phyloP scores from a whole-genome alignment of 2,113 vertebrate species.

The Pygathrix nemaeus region DNA sequence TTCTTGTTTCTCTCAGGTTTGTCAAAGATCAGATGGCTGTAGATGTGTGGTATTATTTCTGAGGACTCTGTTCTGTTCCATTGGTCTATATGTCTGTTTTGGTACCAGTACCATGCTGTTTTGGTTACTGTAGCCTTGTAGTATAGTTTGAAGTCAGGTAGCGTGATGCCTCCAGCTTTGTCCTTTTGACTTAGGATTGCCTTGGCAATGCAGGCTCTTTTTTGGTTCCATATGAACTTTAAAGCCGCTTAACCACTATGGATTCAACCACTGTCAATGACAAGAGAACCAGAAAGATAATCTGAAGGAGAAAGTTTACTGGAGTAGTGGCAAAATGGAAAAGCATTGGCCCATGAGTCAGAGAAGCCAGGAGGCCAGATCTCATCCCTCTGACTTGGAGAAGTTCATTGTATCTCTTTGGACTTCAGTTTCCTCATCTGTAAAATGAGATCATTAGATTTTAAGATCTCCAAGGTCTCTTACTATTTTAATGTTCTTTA shows the following conservation, averaged over 20 bases:
- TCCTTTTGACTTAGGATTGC: too few species aligned
- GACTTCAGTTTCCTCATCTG: conserved; percentile 1
- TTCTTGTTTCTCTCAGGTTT: too few species aligned
- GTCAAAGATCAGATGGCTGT: too few species aligned
- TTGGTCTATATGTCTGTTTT: too few species aligned
- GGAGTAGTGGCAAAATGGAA: neutral
- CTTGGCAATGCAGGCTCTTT: too few species aligned
- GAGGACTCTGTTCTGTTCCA: too few species aligned
- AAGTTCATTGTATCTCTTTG: neutral
- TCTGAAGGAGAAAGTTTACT: neutral
- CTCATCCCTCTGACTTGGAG: neutral
- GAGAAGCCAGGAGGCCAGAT: neutral
- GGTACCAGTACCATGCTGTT: too few species aligned
- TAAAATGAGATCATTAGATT: neutral
- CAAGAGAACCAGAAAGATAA: conserved; percentile 23
- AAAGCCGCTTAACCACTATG: neutral
- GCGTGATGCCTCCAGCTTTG: too few species aligned
- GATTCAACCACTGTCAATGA: neutral
- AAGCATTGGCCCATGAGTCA: neutral
- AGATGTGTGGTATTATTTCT: too few species aligned
- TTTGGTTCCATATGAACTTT: too few species aligned
- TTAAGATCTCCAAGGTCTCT: neutral
- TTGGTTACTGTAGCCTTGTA: too few species aligned
- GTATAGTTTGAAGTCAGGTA: too few species aligned
- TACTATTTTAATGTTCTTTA: conserved; percentile 4